phyloP scores from a whole-genome alignment of 2,888 invertebrate genomes.

The Listrodromus nycthemerus region DNA sequence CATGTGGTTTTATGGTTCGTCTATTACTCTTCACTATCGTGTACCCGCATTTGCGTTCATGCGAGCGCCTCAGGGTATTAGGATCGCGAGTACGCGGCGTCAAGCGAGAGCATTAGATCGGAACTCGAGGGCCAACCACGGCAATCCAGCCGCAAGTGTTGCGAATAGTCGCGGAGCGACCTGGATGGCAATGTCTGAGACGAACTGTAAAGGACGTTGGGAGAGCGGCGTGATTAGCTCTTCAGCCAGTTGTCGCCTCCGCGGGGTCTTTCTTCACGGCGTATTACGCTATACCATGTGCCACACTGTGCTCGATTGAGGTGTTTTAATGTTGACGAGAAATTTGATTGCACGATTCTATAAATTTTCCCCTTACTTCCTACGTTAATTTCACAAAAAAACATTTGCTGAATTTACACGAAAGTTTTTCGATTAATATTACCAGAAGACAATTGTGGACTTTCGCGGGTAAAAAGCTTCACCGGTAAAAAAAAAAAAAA shows the following conservation, averaged over 20 bases:
- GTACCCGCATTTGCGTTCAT: background rate
- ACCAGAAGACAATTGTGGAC: too few species aligned
- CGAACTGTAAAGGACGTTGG: slow-evolving; percentile 71
- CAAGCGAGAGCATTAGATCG: slow-evolving; percentile 3
- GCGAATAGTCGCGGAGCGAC: slow-evolving; percentile 25
- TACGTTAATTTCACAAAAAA: too few species aligned
- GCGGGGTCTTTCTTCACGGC: slow-evolving; percentile 48
- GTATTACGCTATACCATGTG: background rate
- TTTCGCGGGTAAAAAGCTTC: too few species aligned
- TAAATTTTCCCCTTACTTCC: too few species aligned
- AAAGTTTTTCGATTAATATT: too few species aligned
- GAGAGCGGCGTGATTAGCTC: slow-evolving; percentile 73
- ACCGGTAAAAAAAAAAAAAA: too few species aligned
- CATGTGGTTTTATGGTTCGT: slow-evolving; percentile 53
- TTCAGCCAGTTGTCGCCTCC: slow-evolving; percentile 76
- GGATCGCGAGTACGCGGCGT: background rate
- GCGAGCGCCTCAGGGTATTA: slow-evolving; percentile 1
- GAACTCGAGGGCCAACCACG: slow-evolving; percentile 21
- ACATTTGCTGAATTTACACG: too few species aligned
- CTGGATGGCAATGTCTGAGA: slow-evolving; percentile 60
- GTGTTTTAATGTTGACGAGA: too few species aligned
- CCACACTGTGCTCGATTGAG: too few species aligned
- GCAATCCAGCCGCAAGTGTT: slow-evolving; percentile 3
- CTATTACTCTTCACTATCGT: slow-evolving; percentile 24
- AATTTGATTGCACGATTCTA: too few species aligned